A percentile compares a stretch with the other conserved stretches of the same genome.
Evolutionary conservation across 1,140 invertebrate genomes (phyloP).

Genomic region (Cyclina sinensis): DNA sequence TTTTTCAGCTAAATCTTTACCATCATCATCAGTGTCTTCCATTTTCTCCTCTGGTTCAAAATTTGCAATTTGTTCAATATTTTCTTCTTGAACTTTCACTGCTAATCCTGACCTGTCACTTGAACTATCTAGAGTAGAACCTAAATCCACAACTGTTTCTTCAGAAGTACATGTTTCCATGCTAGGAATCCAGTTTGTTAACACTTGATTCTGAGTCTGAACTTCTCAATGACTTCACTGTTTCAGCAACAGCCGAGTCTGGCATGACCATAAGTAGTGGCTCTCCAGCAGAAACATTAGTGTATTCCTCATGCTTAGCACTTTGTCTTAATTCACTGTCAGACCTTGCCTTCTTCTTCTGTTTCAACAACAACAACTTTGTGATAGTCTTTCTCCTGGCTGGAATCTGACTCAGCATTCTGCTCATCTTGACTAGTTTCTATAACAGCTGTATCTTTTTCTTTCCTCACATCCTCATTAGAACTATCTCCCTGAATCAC

Average conservation of each 20-base stretch:
- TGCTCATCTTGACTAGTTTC: background rate
- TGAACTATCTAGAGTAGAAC: background rate
- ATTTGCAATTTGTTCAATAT: background rate
- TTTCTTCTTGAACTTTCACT: background rate
- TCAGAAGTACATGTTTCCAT: constrained; percentile 79
- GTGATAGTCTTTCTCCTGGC: background rate
- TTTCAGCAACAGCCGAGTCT: constrained; percentile 43
- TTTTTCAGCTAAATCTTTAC: background rate
- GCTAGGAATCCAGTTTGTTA: constrained; percentile 82
- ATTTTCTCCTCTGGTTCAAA: background rate
- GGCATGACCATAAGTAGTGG: background rate
- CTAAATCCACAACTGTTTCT: constrained; percentile 78
- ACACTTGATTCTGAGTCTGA: constrained; percentile 62
- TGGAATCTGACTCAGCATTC: background rate
- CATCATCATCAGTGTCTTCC: background rate
- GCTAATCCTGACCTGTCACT: constrained; percentile 50
- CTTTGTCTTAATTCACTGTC: background rate
- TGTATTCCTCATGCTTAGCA: background rate
- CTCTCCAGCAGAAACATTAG: background rate
- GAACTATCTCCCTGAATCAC: background rate
- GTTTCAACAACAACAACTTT: background rate
- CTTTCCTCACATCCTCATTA: background rate
- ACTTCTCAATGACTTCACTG: constrained; percentile 6
- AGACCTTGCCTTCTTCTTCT: background rate
- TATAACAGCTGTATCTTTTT: background rate